These are phyloP conservation scores for Luidia sarsii DNA, from an alignment of 53 echinoderm and acorn worm species.

Conservation along the genomic window DNA sequence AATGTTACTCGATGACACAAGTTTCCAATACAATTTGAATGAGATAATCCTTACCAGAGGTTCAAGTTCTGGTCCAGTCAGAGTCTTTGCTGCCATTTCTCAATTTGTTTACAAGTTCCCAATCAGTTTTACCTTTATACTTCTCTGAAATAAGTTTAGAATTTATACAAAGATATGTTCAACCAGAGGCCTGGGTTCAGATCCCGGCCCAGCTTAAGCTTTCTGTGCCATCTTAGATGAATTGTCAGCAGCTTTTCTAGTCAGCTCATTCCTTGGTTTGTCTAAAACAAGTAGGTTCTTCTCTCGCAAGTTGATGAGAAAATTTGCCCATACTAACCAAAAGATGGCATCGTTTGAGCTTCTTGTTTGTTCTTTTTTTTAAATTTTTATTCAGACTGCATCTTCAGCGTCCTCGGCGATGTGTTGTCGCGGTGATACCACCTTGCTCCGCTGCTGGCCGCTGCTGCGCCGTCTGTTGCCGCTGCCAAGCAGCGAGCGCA, in stretches of 20 bases:
- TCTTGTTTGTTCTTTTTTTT: background rate
- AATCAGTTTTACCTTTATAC: background rate
- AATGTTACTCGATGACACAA: too few relatives aligned
- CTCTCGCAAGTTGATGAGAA: background rate
- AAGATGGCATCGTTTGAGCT: background rate
- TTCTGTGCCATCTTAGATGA: background rate
- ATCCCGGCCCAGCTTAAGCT: too few relatives aligned
- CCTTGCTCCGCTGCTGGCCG: background rate
- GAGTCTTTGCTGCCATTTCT: too few relatives aligned
- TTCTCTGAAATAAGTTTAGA: background rate
- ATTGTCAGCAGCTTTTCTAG: too few relatives aligned
- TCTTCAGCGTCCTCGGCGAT: slow-evolving; percentile 14
- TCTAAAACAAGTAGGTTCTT: background rate
- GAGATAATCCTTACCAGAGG: too few relatives aligned
- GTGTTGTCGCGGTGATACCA: background rate
- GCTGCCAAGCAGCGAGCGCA: slow-evolving; percentile 1
- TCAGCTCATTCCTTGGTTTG: background rate
- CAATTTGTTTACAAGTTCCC: too few relatives aligned
- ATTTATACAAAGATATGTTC: background rate
- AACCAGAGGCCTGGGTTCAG: background rate
- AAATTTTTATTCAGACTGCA: background rate
- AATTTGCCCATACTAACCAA: too few relatives aligned
- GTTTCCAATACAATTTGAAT: too few relatives aligned
- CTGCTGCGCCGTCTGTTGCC: background rate
- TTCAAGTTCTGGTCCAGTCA: too few relatives aligned